phyloP scores from a whole-genome alignment of 2,113 vertebrate species.

The Microcebus tavaratra region DNA sequence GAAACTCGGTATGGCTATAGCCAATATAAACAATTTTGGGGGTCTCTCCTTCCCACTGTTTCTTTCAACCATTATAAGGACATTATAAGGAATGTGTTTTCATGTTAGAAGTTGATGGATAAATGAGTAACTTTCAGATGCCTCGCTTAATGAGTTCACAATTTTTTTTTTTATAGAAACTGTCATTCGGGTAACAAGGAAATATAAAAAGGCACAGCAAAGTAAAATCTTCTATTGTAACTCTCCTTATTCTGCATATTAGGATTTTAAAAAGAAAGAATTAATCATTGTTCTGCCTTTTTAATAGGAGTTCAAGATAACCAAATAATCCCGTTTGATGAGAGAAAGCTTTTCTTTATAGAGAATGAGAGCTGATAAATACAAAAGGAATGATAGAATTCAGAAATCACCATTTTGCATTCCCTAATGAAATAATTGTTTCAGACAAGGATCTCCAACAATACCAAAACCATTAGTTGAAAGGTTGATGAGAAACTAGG shows the following conservation, averaged over 20 bases:
- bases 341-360: not conserved
- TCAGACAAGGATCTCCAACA: slow-evolving; percentile 10
- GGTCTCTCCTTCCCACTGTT: slow-evolving; percentile 45
- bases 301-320: slow-evolving; percentile 18
- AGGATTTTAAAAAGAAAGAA: slow-evolving; percentile 36
- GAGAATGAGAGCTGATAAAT: not conserved
- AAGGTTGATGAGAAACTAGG: not conserved
- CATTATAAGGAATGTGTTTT: slow-evolving; percentile 56
- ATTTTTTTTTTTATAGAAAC: slow-evolving; percentile 54
- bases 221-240: slow-evolving; percentile 37
- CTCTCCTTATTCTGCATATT: slow-evolving; percentile 41
- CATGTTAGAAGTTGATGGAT: slow-evolving; percentile 35
- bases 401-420: not conserved
- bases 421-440: slow-evolving; percentile 23
- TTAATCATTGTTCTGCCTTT: slow-evolving; percentile 51
- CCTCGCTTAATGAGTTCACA: slow-evolving; percentile 60
- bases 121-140: slow-evolving; percentile 50
- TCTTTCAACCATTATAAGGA: not conserved
- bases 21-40: slow-evolving; percentile 65
- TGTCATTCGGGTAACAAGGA: slow-evolving; percentile 39
- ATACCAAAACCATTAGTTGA: not conserved
- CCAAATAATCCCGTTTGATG: not conserved
- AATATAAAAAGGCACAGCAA: slow-evolving; percentile 40
- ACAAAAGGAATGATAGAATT: not conserved
- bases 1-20: slow-evolving; percentile 48